phyloP scores from a whole-genome alignment of 2,797 vertebrate species.

The Muraenolepis orangiensis region DNA sequence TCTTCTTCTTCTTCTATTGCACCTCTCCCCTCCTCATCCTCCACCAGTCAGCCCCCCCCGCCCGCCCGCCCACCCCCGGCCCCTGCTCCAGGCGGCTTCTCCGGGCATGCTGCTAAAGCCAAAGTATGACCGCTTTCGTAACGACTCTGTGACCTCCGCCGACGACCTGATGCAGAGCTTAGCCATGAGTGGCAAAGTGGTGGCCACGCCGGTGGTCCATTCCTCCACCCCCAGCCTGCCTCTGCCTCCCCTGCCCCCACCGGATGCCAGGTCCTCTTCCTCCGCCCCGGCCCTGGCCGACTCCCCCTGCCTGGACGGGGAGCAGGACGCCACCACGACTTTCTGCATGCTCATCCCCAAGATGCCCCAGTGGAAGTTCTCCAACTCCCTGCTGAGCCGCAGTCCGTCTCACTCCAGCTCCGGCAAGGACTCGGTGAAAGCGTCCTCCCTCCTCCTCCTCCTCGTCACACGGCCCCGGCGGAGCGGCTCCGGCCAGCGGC shows the following conservation, averaged over 20 bases:
- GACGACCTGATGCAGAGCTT: conserved; percentile 83
- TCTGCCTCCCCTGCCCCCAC: conserved; percentile 70
- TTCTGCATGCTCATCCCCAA: conserved; percentile 93
- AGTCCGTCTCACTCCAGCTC: conserved; percentile 82
- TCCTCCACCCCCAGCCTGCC: conserved; percentile 69
- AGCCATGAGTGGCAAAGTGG: conserved; percentile 84
- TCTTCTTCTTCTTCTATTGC: conserved; percentile 40
- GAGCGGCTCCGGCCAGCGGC: conserved; percentile 56
- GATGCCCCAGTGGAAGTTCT: conserved; percentile 96
- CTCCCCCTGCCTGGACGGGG: conserved; percentile 78
- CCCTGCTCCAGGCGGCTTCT: conserved; percentile 69
- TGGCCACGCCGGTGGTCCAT: conserved; percentile 73
- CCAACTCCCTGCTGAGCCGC: conserved; percentile 83
- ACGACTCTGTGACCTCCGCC: conserved; percentile 84
- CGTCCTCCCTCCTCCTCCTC: conserved; percentile 52
- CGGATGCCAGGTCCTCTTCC: conserved; percentile 67
- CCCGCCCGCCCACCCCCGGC: conserved; percentile 39
- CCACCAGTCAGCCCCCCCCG: conserved; percentile 21
- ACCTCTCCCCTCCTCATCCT: conserved; percentile 41
- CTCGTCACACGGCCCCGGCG: conserved; percentile 50
- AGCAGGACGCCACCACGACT: conserved; percentile 87
- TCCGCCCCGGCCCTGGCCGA: conserved; percentile 71
- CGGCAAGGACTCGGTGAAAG: conserved; percentile 54
- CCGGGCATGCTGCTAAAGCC: conserved; percentile 90
- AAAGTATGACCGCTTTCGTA: conserved; percentile 89